Base-by-base conservation (phyloP, 2,113 vertebrate genomes). In the Ciconia maguari region DNA sequence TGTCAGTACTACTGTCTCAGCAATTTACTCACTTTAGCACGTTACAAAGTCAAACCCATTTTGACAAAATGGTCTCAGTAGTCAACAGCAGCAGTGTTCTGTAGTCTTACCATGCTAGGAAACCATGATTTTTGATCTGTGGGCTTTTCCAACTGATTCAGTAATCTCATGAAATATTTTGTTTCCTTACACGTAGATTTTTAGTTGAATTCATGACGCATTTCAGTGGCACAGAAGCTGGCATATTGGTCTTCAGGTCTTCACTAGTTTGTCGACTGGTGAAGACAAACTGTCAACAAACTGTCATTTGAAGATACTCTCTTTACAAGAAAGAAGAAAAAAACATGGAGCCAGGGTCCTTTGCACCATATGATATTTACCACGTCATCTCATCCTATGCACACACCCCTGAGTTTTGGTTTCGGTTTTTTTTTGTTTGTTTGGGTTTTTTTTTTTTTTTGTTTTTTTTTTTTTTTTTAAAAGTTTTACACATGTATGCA, bases 81-180 rank as follows among this genome's bases (percentile, higher is more conserved):
- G 60, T 58, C 57, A 75, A n/a, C 5, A 62, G 58, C 17, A 52
- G 29, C 20, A 9, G 3, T 44, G 69, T 61, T 5, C 61, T 44
- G 15, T 3, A 36, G 11, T 3, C 52, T 41, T 25, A 48, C 27
- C 29, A 0, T 1, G 3, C 27, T 27, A 36, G 12, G 30, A 79
- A 52, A 38, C 13, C 2, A 13, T 3, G 10, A 17, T 22, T 78
- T 49, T 10, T 22, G 3, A 71, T 44, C 72, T n/a, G 8, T 7
- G 7, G 4, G 15, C 20, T 87, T 57, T 44, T 65, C 83, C 60
- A 21, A 2, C 6, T 5, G 24, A 61, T 18, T 64, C 38, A 2
- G 0, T 49, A 12, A 72, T 27, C 38, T 65, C 36, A 24, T 18
- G 4, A n/a, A 66, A 29, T 9, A 26, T 21, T 71, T 85, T 60